These are phyloP conservation scores for Oxygymnocypris stewartii DNA, from an alignment of 2,113 vertebrate species.

Conservation along the genomic window DNA sequence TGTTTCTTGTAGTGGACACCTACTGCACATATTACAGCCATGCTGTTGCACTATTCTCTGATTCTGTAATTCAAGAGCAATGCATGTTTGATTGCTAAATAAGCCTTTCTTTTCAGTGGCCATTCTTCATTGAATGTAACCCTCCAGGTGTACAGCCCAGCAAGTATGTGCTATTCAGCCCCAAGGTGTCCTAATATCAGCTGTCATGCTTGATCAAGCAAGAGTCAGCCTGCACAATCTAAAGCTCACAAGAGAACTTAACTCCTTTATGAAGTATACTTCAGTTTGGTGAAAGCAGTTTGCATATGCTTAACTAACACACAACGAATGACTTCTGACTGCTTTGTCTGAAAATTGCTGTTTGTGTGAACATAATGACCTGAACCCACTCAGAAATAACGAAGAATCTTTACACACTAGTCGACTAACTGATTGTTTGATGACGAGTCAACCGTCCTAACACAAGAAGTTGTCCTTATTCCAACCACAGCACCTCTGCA, in stretches of 20 bases:
- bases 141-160: neutral
- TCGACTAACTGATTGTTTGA: constrained; percentile 1
- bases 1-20: constrained; percentile 6
- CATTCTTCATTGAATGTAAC: neutral
- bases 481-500: constrained; percentile 2
- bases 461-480: neutral
- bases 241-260: too few species aligned
- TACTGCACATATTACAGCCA: neutral
- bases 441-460: neutral
- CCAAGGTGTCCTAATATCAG: neutral
- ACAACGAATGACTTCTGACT: too few species aligned
- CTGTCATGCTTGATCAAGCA: too few species aligned
- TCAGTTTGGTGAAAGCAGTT: neutral
- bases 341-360: too few species aligned
- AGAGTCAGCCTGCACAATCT: too few species aligned
- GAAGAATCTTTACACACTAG: neutral
- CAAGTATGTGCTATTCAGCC: neutral
- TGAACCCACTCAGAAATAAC: neutral
- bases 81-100: neutral
- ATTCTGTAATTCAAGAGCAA: neutral
- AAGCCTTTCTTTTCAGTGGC: neutral
- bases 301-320: too few species aligned
- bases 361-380: too few species aligned
- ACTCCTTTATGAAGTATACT: too few species aligned
- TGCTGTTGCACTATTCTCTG: neutral